A percentile compares a stretch with the other conserved stretches of the same genome.
Evolutionary conservation across 37 sponge, comb jelly and placozoan species (phyloP).

Genomic region (Halichondria panicea): DNA sequence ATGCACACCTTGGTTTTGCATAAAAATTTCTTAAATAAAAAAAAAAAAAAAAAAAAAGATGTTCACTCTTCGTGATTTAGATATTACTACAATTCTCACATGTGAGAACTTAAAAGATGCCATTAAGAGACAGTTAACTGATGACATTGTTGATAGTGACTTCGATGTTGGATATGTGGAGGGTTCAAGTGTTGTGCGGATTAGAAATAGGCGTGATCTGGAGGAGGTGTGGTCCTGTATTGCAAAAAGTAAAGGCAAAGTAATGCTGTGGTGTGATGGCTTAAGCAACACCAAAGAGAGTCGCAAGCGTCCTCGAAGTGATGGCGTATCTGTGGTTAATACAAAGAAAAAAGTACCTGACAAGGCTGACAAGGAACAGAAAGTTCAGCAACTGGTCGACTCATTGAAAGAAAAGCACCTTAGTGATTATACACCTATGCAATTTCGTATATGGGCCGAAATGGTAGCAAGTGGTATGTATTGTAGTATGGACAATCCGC

Average conservation of each 20-base stretch:
- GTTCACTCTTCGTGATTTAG: constrained; percentile 19
- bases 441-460: constrained; percentile 21
- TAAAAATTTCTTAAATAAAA: too few relatives aligned
- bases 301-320: background rate
- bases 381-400: constrained; percentile 9
- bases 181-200: constrained; percentile 14
- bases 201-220: constrained; percentile 10
- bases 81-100: background rate
- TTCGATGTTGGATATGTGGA: constrained; percentile 34
- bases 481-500: background rate
- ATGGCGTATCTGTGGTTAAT: background rate
- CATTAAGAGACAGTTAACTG: constrained; percentile 17
- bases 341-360: constrained; percentile 5
- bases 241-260: background rate
- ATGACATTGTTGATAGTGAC: constrained; percentile 10
- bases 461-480: background rate
- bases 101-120: constrained; percentile 7
- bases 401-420: background rate
- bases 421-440: constrained; percentile 10
- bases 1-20: too few relatives aligned
- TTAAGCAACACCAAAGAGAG: too few relatives aligned
- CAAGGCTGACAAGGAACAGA: background rate
- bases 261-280: constrained; percentile 32
- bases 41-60: too few relatives aligned
- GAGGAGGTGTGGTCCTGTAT: constrained; percentile 13